These are phyloP conservation scores for Amiota communis DNA, from an alignment of 2,888 invertebrate genomes.

Conservation along the genomic window DNA sequence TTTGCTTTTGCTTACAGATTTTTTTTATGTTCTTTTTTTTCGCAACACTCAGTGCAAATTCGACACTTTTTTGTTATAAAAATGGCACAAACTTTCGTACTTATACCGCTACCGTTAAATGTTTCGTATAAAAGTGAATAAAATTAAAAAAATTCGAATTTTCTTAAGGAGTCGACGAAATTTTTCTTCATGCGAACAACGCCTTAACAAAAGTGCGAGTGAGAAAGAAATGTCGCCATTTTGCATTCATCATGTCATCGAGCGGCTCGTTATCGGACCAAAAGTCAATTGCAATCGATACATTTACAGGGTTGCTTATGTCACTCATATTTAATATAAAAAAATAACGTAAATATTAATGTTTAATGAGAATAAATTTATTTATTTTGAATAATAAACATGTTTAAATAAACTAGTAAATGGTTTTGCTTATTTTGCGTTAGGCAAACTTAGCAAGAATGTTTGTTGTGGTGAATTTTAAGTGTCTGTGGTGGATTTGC, in stretches of 20 bases:
- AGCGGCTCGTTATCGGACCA: background rate
- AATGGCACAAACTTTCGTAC: slow-evolving; percentile 62
- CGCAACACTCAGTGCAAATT: slow-evolving; percentile 57
- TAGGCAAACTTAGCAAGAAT: no score
- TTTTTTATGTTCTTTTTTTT: slow-evolving; percentile 45
- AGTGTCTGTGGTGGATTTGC: no score
- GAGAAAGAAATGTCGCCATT: slow-evolving; percentile 29
- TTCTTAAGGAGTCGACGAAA: slow-evolving; percentile 47
- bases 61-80: slow-evolving; percentile 55
- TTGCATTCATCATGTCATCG: slow-evolving; percentile 10
- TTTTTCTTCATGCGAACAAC: slow-evolving; percentile 65
- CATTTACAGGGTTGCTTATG: no score
- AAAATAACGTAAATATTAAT: no score
- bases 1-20: slow-evolving; percentile 56
- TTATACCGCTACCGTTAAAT: slow-evolving; percentile 54
- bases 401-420: no score
- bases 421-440: no score
- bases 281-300: no score
- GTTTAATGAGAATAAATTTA: no score
- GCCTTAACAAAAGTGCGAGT: slow-evolving; percentile 57
- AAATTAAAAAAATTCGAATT: slow-evolving; percentile 54
- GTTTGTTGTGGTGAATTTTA: no score
- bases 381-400: no score
- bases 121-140: slow-evolving; percentile 57
- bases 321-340: no score